Percentiles rank a stretch among this genome's conserved stretches.
phyloP scores from a whole-genome alignment of 1,140 invertebrate species.

The Panagrolaimus sp. region DNA sequence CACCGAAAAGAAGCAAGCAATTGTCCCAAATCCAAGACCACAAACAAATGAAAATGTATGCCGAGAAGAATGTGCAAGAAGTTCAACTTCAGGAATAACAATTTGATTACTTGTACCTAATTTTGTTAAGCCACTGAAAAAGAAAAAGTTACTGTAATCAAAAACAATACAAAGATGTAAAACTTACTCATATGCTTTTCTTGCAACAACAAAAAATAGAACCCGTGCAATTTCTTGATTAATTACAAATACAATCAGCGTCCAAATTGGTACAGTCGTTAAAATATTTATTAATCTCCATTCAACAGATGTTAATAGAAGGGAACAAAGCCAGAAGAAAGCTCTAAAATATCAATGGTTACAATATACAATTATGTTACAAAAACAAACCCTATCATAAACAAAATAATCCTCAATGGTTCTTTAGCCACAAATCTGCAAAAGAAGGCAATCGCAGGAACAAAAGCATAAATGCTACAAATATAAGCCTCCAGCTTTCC shows the following conservation, averaged over 20 bases:
- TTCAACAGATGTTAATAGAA: constrained; percentile 32
- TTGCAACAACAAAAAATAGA: not conserved
- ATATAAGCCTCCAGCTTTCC: constrained; percentile 24
- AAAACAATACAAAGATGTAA: not conserved
- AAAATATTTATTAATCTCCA: constrained; percentile 9
- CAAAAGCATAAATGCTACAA: constrained; percentile 33
- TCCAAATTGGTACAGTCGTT: not conserved
- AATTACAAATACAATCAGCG: constrained; percentile 7
- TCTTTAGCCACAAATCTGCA: constrained; percentile 32
- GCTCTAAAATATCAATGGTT: too few species aligned
- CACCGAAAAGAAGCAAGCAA: not conserved
- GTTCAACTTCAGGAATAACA: not conserved
- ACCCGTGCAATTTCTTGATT: constrained; percentile 3
- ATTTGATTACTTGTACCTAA: constrained; percentile 9
- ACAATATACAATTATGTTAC: too few species aligned
- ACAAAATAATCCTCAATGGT: constrained; percentile 35
- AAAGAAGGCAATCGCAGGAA: constrained; percentile 31
- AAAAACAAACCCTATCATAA: constrained; percentile 24
- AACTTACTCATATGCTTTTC: constrained; percentile 7
- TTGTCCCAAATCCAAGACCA: constrained; percentile 10
- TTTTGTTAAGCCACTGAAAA: not conserved
- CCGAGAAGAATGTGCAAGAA: not conserved
- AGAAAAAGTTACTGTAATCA: not conserved
- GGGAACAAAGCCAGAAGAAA: constrained; percentile 37
- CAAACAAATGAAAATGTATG: constrained; percentile 11